Conservation (phyloP, 1,140 invertebrate genomes). For the Drosophila takahashii region DNA sequence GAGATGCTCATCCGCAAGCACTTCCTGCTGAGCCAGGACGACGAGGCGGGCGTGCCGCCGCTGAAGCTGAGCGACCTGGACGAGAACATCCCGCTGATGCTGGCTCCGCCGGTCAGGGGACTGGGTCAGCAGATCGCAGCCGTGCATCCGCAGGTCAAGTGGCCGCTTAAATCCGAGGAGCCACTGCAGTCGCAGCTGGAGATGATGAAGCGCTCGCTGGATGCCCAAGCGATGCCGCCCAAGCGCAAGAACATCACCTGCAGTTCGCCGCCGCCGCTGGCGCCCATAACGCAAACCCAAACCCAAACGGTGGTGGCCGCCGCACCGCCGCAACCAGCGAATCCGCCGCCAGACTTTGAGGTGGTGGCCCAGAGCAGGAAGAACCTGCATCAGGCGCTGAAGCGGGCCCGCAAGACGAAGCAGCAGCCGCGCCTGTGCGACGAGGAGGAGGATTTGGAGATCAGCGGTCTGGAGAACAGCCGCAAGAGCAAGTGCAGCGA, state of each 20-base stretch:
- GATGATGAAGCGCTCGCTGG: constrained; percentile 3
- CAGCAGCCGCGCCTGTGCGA: constrained; percentile 62
- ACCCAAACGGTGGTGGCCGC: constrained; percentile 15
- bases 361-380: constrained; percentile 60
- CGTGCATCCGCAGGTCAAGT: not conserved
- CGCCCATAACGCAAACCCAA: constrained; percentile 57
- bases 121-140: constrained; percentile 33
- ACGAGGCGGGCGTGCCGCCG: constrained; percentile 59
- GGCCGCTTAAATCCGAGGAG: constrained; percentile 16
- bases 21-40: constrained; percentile 66
- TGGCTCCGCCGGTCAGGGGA: constrained; percentile 21
- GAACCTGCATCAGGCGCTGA: constrained; percentile 75
- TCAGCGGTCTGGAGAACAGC: constrained; percentile 40
- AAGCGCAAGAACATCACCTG: constrained; percentile 17
- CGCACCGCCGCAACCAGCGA: not conserved
- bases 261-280: constrained; percentile 54
- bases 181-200: constrained; percentile 4
- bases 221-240: not conserved
- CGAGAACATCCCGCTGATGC: constrained; percentile 57
- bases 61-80: constrained; percentile 66
- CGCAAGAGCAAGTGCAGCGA: constrained; percentile 24
- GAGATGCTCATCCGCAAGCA: constrained; percentile 79
- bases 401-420: constrained; percentile 71
- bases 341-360: constrained; percentile 24
- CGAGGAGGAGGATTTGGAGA: constrained; percentile 59